These are phyloP conservation scores for Chrysodeixis includens DNA, from an alignment of 2,888 invertebrate genomes.

Conservation along the genomic window DNA sequence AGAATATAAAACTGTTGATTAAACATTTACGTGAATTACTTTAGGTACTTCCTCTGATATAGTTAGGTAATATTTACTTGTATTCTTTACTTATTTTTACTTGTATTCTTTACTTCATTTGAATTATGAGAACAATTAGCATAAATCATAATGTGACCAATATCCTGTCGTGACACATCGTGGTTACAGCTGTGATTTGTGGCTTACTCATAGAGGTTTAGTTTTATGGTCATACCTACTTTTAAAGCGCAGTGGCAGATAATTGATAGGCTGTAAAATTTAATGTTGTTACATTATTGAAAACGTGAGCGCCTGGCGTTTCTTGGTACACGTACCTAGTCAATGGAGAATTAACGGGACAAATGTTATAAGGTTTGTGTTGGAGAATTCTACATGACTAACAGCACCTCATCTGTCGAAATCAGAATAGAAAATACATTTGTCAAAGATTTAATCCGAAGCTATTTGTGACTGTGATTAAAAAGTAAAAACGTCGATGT, in stretches of 20 bases:
- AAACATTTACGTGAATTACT: neutral
- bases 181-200: conserved; percentile 11
- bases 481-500: conserved; percentile 41
- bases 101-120: neutral
- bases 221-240: neutral
- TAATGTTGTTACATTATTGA: neutral
- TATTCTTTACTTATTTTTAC: neutral
- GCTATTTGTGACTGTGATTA: conserved; percentile 36
- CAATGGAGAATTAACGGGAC: neutral
- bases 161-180: conserved; percentile 31
- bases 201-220: neutral
- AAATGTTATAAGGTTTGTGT: neutral
- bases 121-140: neutral
- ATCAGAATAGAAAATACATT: conserved; percentile 21
- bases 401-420: neutral
- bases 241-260: neutral
- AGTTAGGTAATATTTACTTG: too few species aligned
- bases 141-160: conserved; percentile 25
- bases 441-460: too few species aligned
- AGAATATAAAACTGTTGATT: too few species aligned
- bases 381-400: neutral
- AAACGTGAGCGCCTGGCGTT: neutral
- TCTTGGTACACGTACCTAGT: neutral
- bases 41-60: neutral
- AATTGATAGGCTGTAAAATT: neutral